phyloP scores from a whole-genome alignment of 1,140 invertebrate species.

The Penaeus chinensis region DNA sequence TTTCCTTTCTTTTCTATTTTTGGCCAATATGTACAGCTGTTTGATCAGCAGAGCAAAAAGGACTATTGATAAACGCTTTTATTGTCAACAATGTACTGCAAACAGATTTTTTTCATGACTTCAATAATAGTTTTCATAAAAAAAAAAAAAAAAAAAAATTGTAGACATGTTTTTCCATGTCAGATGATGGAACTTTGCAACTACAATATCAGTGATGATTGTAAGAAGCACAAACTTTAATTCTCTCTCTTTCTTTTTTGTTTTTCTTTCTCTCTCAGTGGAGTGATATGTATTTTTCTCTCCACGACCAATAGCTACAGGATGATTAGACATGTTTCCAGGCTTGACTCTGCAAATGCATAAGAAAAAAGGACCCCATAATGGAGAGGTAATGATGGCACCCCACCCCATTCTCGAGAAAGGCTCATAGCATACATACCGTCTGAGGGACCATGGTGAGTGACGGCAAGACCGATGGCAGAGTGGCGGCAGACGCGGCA shows the following conservation, averaged over 20 bases:
- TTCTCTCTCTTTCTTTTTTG: constrained; percentile 15
- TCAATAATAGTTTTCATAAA: background rate
- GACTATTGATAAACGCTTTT: constrained; percentile 30
- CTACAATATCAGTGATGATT: constrained; percentile 42
- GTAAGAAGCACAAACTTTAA: constrained; percentile 43
- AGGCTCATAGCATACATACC: constrained; percentile 18
- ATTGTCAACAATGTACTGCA: constrained; percentile 11
- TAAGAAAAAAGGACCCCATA: constrained; percentile 17
- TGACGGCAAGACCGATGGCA: constrained; percentile 30
- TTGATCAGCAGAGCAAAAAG: constrained; percentile 34
- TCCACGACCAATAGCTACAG: background rate
- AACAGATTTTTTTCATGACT: constrained; percentile 3
- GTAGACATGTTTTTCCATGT: constrained; percentile 33
- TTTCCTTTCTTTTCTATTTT: background rate
- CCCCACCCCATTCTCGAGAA: background rate
- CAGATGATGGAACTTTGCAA: constrained; percentile 46
- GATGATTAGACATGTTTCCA: background rate
- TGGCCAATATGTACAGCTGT: constrained; percentile 8
- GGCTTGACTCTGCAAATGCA: constrained; percentile 11
- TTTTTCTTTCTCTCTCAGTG: constrained; percentile 13
- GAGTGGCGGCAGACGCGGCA: background rate
- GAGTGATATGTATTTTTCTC: background rate
- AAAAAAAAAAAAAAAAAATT: background rate
- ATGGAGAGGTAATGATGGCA: background rate
- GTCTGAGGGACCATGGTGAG: constrained; percentile 51